Conservation (phyloP, 2,888 invertebrate species). For the Dasysyrphus tricinctus region DNA sequence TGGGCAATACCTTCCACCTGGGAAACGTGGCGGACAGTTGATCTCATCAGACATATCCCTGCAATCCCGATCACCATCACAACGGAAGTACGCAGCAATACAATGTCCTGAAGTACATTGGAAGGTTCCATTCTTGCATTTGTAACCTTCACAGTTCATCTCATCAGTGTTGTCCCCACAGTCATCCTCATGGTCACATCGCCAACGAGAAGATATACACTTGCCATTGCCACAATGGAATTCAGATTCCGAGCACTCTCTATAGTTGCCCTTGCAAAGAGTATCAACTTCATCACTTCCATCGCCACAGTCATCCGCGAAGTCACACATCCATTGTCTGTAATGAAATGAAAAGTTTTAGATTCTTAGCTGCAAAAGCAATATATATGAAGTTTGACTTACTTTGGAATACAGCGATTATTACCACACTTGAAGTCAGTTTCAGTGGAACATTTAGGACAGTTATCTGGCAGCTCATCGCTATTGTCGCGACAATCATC, state of each 20-base stretch:
- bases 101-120: constrained; percentile 97
- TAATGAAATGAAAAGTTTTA: constrained; percentile 71
- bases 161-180: constrained; percentile 98
- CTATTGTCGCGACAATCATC: constrained; percentile 98
- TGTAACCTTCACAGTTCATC: constrained; percentile 90
- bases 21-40: constrained; percentile 94
- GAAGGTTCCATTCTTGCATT: constrained; percentile 95
- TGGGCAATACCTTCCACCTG: constrained; percentile 94
- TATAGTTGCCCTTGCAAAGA: constrained; percentile 91
- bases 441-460: constrained; percentile 93
- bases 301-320: constrained; percentile 98
- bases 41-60: constrained; percentile 95
- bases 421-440: constrained; percentile 97
- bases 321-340: constrained; percentile 96
- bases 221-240: constrained; percentile 94
- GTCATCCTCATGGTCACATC: constrained; percentile 98
- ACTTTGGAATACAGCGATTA: constrained; percentile 92
- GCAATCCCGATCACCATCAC: constrained; percentile 95
- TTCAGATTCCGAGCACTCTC: constrained; percentile 97
- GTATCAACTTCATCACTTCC: constrained; percentile 94
- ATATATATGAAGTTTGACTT: constrained; percentile 62
- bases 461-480: constrained; percentile 95
- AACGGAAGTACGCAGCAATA: constrained; percentile 93
- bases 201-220: constrained; percentile 96
- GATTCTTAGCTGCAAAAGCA: neutral